Base-by-base conservation (phyloP, 2,797 vertebrate genomes). In the Sternotherus odoratus region DNA sequence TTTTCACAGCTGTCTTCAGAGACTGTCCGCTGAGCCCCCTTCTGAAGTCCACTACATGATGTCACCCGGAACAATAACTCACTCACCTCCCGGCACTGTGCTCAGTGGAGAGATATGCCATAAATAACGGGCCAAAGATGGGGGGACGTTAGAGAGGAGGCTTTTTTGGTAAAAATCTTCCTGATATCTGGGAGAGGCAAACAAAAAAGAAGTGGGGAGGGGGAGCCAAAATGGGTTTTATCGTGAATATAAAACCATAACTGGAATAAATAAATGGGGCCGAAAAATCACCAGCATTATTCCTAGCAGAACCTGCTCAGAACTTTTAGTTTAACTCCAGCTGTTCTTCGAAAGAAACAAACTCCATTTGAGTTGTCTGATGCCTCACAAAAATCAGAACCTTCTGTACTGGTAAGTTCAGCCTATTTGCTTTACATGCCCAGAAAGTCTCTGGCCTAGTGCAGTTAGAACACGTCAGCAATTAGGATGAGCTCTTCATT, bases 1-100 rank as follows among this genome's bases (percentile, higher is more conserved):
- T 95, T 94, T 86, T 97, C n/a, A 24, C 96, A 97, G 96, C 96
- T 97, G 96, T 97, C 97, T 97, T 96, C 87, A 94, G 95, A 97
- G 96, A 97, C 95, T 86, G 57, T 96, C 95, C 90, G 5, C 94
- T 85, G 92, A 95, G 95, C 95, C 90, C 90, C 93, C 90, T 96
- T 95, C 86, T 90, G 95, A 95, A 96, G 97, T 95, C 97, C 96
- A 93, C 93, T 94, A 93, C 96, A 93, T 97, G 96, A 97, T 97
- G 96, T 97, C 97, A 97, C 97, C 96, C 69, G 51, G 95, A 96
- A 56, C 95, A 91, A 91, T 96, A 96, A 97, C 85, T 97, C 96
- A 96, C 93, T 93, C 94, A 87, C 93, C 95, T 96, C 95, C 93
- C 77, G 6, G 87, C 87, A 54, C 50, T 94, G 88, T 80, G 88